Evolutionary conservation across 2,113 vertebrate genomes (phyloP).

Genomic region (Stercorarius parasiticus): DNA sequence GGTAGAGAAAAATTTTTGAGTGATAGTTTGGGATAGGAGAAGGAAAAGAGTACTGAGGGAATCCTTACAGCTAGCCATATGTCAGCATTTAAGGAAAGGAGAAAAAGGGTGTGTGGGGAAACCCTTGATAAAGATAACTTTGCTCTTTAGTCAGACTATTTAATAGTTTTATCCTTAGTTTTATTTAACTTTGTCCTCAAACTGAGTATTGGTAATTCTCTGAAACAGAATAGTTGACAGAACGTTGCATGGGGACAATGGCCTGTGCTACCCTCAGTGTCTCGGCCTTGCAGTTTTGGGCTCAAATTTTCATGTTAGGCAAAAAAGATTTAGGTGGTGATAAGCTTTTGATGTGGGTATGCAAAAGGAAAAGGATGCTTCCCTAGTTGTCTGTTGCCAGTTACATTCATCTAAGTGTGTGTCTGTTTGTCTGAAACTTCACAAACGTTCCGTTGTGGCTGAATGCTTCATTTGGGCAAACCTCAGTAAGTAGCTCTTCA

Average conservation of each 20-base stretch:
- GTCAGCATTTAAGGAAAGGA: neutral
- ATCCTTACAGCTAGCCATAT: neutral
- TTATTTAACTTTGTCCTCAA: neutral
- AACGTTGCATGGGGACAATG: neutral
- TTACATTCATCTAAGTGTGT: neutral
- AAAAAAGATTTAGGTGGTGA: neutral
- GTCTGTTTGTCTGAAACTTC: neutral
- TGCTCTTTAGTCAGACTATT: neutral
- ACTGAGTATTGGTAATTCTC: neutral
- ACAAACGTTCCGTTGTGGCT: neutral
- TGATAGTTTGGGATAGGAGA: neutral
- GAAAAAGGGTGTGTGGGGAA: neutral
- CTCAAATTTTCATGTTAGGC: neutral
- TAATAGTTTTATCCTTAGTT: neutral
- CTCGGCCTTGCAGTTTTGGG: neutral
- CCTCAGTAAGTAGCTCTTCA: neutral
- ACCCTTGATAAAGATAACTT: neutral
- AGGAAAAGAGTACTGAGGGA: neutral
- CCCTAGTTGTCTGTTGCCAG: neutral
- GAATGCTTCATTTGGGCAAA: neutral
- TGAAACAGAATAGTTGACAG: neutral
- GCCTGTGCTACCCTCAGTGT: neutral
- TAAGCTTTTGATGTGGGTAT: neutral
- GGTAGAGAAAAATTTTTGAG: neutral
- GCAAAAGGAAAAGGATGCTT: neutral